A percentile compares a stretch with the other conserved stretches of the same genome.
These are phyloP conservation scores for Panagrolaimus sp. DNA, from an alignment of 1,140 invertebrate species.

Conservation along the genomic window DNA sequence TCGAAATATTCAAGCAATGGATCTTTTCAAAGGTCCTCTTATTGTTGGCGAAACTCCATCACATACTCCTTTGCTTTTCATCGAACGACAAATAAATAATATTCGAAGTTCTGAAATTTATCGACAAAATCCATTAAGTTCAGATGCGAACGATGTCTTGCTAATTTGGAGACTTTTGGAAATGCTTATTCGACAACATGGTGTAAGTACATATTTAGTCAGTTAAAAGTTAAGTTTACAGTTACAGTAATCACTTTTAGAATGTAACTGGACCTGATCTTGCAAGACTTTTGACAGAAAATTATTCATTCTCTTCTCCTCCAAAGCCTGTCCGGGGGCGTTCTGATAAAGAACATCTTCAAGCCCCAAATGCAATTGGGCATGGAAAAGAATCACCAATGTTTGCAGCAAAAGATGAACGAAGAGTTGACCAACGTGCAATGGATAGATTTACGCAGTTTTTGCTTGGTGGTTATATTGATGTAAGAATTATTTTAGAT, in stretches of 20 bases:
- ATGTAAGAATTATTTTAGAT: slow-evolving; percentile 38
- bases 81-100: slow-evolving; percentile 42
- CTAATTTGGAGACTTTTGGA: slow-evolving; percentile 44
- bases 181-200: slow-evolving; percentile 47
- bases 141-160: slow-evolving; percentile 51
- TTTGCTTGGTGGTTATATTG: slow-evolving; percentile 41
- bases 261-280: slow-evolving; percentile 51
- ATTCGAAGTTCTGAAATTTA: slow-evolving; percentile 46
- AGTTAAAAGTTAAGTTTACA: neutral
- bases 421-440: slow-evolving; percentile 23
- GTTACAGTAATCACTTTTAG: slow-evolving; percentile 32
- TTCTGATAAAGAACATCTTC: neutral
- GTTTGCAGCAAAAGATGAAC: neutral
- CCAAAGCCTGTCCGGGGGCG: neutral
- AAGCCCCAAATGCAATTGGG: neutral
- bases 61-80: slow-evolving; percentile 41
- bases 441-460: slow-evolving; percentile 40
- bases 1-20: slow-evolving; percentile 38
- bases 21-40: slow-evolving; percentile 48
- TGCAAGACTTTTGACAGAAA: slow-evolving; percentile 32
- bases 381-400: neutral
- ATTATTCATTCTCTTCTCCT: neutral
- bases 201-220: slow-evolving; percentile 27
- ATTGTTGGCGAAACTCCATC: slow-evolving; percentile 37
- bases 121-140: slow-evolving; percentile 32